Evolutionary conservation across 35 echinoderm and acorn worm genomes (phyloP), one percentile per base, ranked within the genome.

Genomic region (Ptychodera flava): DNA sequence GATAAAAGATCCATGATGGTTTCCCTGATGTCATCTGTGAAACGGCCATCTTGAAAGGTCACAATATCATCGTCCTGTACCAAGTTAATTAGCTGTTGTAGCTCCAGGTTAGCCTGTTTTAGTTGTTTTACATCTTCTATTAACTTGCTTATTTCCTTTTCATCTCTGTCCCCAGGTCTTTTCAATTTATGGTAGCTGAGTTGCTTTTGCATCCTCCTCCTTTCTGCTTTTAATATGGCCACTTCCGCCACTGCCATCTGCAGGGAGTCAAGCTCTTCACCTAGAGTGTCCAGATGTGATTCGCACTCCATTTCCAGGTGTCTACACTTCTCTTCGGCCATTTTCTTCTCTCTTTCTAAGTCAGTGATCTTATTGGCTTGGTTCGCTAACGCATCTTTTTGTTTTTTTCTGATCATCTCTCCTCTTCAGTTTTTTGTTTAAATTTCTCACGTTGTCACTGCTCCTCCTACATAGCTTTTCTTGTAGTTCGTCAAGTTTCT

Each of bases 1-100:
- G 86, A 29, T 1, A 92, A 78, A 1, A 92, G 78, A 0, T 79
- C 81, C 86, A 90, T 90, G 33, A 90, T 38, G 0, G 81, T 84
- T 38, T 86, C 81, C 30, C 89, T 85, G 30, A 90, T 36, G 16
- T 80, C 45, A 86, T 86, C 89, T 0, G 27, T 76, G 34, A 86
- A 90, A 32, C 52, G 29, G 14, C 82, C 89, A 34, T 80, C 77
- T 31, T 38, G 0, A 79, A 91, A 86, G n/a, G 53, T 28, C 31
- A 15, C 31, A 1, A 86, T 31, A 32, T 76, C 85, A 52, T 86
- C 85, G 6, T 86, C 52, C 16, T 86, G 32, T 27, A 86, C 1
- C 31, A 86, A n/a, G n/a, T n/a, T n/a, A 12, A 64, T 64, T 12
- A 64, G 45, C n/a, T n/a, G n/a, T 64, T 64, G 45, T 64, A 64